Evolutionary conservation across 2,888 invertebrate species (phyloP).

Genomic region (Synergus japonicus): DNA sequence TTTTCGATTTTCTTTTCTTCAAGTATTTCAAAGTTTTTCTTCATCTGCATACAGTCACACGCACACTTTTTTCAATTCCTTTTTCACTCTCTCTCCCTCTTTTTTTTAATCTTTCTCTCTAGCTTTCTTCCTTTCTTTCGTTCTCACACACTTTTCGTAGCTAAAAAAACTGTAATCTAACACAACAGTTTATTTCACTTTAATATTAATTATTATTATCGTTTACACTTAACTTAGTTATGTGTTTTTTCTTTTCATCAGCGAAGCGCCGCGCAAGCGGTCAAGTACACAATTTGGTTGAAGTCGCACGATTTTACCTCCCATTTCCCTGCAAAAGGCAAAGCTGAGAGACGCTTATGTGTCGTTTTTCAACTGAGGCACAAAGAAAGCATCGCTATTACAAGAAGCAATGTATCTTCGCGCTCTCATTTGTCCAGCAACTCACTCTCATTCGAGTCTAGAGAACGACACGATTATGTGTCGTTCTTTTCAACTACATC

Average conservation of each 20-base stretch:
- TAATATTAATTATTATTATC: constrained; percentile 59
- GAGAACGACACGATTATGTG: not conserved
- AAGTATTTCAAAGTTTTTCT: constrained; percentile 23
- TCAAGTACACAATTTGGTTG: constrained; percentile 42
- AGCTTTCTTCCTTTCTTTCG: constrained; percentile 49
- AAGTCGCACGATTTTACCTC: constrained; percentile 21
- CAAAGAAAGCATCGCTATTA: no score
- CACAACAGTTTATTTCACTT: constrained; percentile 62
- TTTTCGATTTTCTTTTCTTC: constrained; percentile 38
- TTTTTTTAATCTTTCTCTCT: constrained; percentile 33
- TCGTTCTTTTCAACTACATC: not conserved
- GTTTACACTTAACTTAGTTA: constrained; percentile 60
- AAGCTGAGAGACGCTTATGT: not conserved
- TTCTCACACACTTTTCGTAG: constrained; percentile 56
- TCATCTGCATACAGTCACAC: constrained; percentile 26
- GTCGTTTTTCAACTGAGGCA: no score
- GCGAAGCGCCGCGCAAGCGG: constrained; percentile 57
- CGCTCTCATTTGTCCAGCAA: no score
- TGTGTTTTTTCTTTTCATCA: constrained; percentile 57
- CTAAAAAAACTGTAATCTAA: constrained; percentile 66
- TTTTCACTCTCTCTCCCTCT: constrained; percentile 4
- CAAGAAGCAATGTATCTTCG: not conserved
- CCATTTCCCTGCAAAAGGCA: not conserved
- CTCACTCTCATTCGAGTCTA: no score
- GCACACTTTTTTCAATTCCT: constrained; percentile 41